Evolutionary conservation across 1,140 invertebrate genomes (phyloP), one percentile per base, ranked within the genome.

Genomic region (Pomacea maculata): DNA sequence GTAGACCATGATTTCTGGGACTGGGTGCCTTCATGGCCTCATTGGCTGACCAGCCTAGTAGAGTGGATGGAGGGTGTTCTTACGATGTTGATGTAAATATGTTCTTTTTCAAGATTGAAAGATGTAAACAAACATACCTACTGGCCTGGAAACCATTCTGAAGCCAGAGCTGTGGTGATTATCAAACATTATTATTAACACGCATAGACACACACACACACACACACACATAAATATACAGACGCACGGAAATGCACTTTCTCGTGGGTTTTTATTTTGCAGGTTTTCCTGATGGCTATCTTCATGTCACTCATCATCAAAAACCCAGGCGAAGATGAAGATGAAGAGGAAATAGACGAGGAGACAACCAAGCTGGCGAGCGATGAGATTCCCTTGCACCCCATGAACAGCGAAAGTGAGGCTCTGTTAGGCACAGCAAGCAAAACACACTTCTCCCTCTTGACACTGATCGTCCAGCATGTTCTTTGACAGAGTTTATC

Each of bases 271-370:
- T n/a, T n/a, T n/a, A n/a, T n/a, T n/a, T 72, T 83, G 1, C 80
- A 93, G 92, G 92, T 93, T 55, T 89, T 93, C 85, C 82, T 93
- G 34, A 85, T 91, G 55, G 92, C 93, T 1, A 89, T 93, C 68
- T 85, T 93, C 54, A 88, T 93, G 61, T 92, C 92, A 7, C 86
- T 92, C 76, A 85, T 93, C 34, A 90, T 92, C 78, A 93, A 93
- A 84, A 92, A 92, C 75, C 90, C 92, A 0, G 88, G 90, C 29
- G 89, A 89, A 55, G 90, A 92, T 70, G 88, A 92, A 45, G 93
- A 93, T 63, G 90, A 90, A 15, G 87, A 87, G 7, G 91, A 92
- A 21, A 91, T 93, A 34, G 93, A 93, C 80, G 92, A 93, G 81
- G 93, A 93, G 80, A 90, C 92, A 70, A 85, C 85, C 7, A 74